These are phyloP conservation scores for Tenthredo amoena DNA, from an alignment of 2,888 invertebrate genomes.

Conservation along the genomic window DNA sequence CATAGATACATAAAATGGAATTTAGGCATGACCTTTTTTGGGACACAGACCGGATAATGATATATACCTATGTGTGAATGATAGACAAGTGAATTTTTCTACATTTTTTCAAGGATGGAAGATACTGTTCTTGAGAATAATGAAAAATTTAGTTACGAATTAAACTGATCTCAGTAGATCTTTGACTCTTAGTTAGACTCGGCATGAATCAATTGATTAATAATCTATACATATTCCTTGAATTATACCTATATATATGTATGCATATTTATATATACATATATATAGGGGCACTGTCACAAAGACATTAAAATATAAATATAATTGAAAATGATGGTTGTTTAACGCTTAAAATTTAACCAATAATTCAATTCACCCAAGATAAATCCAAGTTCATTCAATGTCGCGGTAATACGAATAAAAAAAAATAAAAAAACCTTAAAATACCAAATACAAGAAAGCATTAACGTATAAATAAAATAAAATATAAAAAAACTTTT, in stretches of 20 bases:
- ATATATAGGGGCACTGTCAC: background rate
- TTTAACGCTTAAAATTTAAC: conserved; percentile 18
- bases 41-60: conserved; percentile 27
- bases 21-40: conserved; percentile 24
- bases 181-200: conserved; percentile 45
- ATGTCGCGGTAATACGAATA: conserved; percentile 9
- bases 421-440: background rate
- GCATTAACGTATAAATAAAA: background rate
- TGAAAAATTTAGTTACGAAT: conserved; percentile 47
- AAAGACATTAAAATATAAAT: conserved; percentile 35
- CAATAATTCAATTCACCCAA: conserved; percentile 27
- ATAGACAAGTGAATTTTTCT: conserved; percentile 37
- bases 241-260: background rate
- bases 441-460: background rate
- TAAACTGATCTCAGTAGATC: conserved; percentile 51
- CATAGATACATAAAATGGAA: conserved; percentile 26
- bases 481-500: background rate
- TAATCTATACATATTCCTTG: conserved; percentile 34
- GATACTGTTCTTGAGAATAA: conserved; percentile 28
- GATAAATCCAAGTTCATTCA: conserved; percentile 34
- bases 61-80: conserved; percentile 1
- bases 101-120: conserved; percentile 34
- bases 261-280: background rate
- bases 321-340: conserved; percentile 18
- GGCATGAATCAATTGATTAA: conserved; percentile 41